phyloP scores from a whole-genome alignment of 2,797 vertebrate genomes.

The Anabas testudineus region DNA sequence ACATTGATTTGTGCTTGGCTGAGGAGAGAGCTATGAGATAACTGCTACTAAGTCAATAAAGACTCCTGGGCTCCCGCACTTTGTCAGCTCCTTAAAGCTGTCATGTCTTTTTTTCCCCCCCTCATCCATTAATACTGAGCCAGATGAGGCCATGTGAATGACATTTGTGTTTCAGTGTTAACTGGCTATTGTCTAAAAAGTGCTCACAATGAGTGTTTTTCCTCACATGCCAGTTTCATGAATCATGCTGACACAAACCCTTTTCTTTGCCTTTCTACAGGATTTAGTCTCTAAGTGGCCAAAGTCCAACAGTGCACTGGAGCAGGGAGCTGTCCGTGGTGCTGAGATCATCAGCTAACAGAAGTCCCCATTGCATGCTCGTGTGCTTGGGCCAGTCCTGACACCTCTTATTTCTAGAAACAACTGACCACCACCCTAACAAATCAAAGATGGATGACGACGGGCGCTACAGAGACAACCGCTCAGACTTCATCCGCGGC shows the following conservation, averaged over 20 bases:
- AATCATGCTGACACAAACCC: constrained; percentile 37
- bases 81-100: constrained; percentile 43
- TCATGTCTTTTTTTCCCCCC: constrained; percentile 13
- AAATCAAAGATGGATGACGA: constrained; percentile 91
- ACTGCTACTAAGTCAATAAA: constrained; percentile 42
- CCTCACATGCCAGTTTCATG: constrained; percentile 3
- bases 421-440: constrained; percentile 35
- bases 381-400: constrained; percentile 78
- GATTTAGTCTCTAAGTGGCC: constrained; percentile 36
- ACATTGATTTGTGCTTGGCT: constrained; percentile 33
- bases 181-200: constrained; percentile 19
- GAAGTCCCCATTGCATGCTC: constrained; percentile 53
- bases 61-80: constrained; percentile 25
- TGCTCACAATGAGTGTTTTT: constrained; percentile 11
- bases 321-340: constrained; percentile 67
- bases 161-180: constrained; percentile 19
- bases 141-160: constrained; percentile 10
- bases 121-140: constrained; percentile 23
- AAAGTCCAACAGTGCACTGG: constrained; percentile 40
- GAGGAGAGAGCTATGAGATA: constrained; percentile 29
- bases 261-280: constrained; percentile 57
- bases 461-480: constrained; percentile 87
- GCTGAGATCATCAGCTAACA: constrained; percentile 63
- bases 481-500: constrained; percentile 94
- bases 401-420: constrained; percentile 64